Percentiles rank a stretch among this genome's conserved stretches.
Evolutionary conservation across 1,140 invertebrate genomes (phyloP).

Genomic region (Cydia fagiglandana): DNA sequence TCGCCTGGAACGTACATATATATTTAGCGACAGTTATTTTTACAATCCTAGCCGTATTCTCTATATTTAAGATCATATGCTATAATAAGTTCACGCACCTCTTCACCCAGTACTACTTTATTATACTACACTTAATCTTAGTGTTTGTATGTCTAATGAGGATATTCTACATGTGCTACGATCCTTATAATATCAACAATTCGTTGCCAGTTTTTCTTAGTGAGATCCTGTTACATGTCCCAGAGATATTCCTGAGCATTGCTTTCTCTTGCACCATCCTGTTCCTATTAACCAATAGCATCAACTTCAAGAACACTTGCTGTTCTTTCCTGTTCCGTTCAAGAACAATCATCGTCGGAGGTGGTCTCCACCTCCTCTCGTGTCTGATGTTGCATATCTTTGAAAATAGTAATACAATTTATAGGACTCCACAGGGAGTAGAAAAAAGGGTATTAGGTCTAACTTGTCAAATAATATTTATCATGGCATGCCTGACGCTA

Average conservation of each 20-base stretch:
- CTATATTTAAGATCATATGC: conserved; percentile 89
- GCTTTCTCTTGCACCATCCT: conserved; percentile 92
- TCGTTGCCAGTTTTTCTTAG: conserved; percentile 89
- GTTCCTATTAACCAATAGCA: conserved; percentile 87
- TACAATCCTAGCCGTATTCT: conserved; percentile 88
- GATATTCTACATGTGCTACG: conserved; percentile 92
- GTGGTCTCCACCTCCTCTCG: conserved; percentile 85
- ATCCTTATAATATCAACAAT: conserved; percentile 91
- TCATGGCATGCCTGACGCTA: conserved; percentile 87
- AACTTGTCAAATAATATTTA: conserved; percentile 90
- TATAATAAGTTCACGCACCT: conserved; percentile 90
- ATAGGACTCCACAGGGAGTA: conserved; percentile 71
- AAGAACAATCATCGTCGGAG: conserved; percentile 86
- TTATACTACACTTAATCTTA: conserved; percentile 89
- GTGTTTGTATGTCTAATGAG: conserved; percentile 89
- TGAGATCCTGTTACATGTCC: conserved; percentile 89
- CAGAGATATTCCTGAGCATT: conserved; percentile 90
- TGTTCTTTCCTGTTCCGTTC: conserved; percentile 86
- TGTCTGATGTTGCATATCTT: conserved; percentile 90
- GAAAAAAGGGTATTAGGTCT: conserved; percentile 83
- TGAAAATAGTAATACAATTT: conserved; percentile 79
- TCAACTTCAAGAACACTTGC: conserved; percentile 83
- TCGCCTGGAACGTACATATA: conserved; percentile 93
- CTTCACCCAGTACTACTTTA: conserved; percentile 90
- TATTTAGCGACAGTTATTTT: conserved; percentile 91